Evolutionary conservation across 2,113 vertebrate genomes (phyloP), one percentile per base, ranked within the genome.

Genomic region (Poicephalus gulielmi): DNA sequence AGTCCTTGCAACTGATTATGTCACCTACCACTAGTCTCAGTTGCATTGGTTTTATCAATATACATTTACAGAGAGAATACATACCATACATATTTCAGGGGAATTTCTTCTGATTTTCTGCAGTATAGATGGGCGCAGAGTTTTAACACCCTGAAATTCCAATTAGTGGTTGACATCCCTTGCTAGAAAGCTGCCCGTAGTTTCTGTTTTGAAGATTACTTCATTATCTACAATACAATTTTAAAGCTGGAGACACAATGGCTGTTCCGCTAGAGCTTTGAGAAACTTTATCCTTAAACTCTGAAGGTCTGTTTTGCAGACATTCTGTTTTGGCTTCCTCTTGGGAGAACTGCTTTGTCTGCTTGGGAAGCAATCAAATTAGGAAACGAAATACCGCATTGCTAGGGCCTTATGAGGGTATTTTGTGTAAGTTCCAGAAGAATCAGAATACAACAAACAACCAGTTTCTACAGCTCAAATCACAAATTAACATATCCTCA

Each of bases 21-120:
- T 75, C n/a, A 15, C 19, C 17, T 80, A 31, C 8, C 33, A 13
- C 16, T 59, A 1, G 41, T 79, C 33, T 60, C 0, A 0, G 27
- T 62, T 12, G 11, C 37, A 25, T 49, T 62, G 47, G 11, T 88
- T 59, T 59, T 59, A 35, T 15, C 33, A 59, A 15, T 35, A 24
- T 16, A 7, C 57, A 35, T 59, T 59, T 59, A 59, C 13, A 59
- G 57, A 59, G 33, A 35, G 13, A 59, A 59, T 35, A 24, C 33
- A 35, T 35, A 24, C 57, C 57, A 24, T 35, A 35, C 22, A 16
- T 59, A 15, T 59, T 59, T 59, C 22, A 30, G 18, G 33, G 13
- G 30, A 64, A 41, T 88, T 84, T 90, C 23, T 79, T 64, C 57
- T 25, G 14, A 2, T 47, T 90, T 87, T 85, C 57, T 92, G 53